These are phyloP conservation scores for Lindbergichthys nudifrons DNA, from an alignment of 2,797 vertebrate genomes.

Conservation along the genomic window DNA sequence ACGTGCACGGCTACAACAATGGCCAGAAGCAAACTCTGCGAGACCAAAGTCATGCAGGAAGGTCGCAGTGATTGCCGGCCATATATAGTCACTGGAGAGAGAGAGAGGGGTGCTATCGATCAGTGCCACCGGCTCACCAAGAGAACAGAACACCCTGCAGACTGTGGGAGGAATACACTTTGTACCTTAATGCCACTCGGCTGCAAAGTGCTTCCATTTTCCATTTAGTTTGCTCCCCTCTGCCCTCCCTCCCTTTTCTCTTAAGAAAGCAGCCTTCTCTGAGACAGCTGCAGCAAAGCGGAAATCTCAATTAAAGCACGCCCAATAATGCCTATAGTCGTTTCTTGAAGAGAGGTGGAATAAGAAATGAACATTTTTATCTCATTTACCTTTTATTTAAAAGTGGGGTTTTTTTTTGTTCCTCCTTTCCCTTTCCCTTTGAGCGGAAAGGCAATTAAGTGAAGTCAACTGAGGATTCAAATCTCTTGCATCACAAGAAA, in stretches of 20 bases:
- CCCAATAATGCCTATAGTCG: constrained; percentile 84
- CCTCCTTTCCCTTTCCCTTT: constrained; percentile 72
- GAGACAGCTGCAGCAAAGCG: constrained; percentile 83
- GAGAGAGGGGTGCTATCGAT: constrained; percentile 79
- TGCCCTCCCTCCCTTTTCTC: constrained; percentile 58
- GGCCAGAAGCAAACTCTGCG: constrained; percentile 53
- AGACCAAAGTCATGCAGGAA: constrained; percentile 82
- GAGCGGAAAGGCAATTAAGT: constrained; percentile 89
- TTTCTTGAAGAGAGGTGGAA: constrained; percentile 82
- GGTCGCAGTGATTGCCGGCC: constrained; percentile 78
- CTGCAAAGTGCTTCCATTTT: constrained; percentile 85
- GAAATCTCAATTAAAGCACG: constrained; percentile 87
- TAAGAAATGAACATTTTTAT: constrained; percentile 85
- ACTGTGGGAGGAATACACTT: constrained; percentile 82
- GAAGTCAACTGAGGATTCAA: constrained; percentile 87
- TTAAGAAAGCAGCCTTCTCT: constrained; percentile 72
- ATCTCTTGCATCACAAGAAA: constrained; percentile 84
- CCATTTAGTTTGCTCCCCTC: constrained; percentile 76
- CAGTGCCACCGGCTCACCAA: constrained; percentile 79
- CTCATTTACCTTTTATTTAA: constrained; percentile 89
- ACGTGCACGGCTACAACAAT: constrained; percentile 38
- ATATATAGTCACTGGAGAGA: constrained; percentile 76
- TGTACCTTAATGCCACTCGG: constrained; percentile 81
- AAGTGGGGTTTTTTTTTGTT: constrained; percentile 71
- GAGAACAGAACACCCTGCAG: constrained; percentile 75